These are phyloP conservation scores for Protonemura montana DNA, from an alignment of 2,888 invertebrate species.

Conservation along the genomic window DNA sequence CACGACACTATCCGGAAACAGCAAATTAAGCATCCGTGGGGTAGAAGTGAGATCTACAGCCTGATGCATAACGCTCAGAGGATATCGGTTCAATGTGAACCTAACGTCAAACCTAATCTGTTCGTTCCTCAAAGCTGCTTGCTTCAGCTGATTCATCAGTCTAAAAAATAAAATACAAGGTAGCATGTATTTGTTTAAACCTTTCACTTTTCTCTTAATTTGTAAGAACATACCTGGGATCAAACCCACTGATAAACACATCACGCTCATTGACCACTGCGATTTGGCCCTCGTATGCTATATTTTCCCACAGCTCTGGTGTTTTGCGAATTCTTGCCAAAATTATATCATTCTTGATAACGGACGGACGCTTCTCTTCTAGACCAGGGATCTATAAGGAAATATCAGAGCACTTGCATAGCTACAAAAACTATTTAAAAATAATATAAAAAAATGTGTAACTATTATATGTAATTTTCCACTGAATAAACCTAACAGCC, in stretches of 20 bases:
- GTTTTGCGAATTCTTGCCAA: constrained; percentile 51
- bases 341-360: constrained; percentile 55
- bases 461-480: too few relatives aligned
- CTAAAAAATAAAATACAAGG: constrained; percentile 16
- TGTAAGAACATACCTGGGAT: constrained; percentile 42
- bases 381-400: constrained; percentile 56
- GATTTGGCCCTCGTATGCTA: constrained; percentile 46
- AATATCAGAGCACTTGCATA: constrained; percentile 5
- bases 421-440: too few relatives aligned
- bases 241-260: constrained; percentile 44
- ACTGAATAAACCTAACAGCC: too few relatives aligned
- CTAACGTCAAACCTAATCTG: constrained; percentile 52
- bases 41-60: constrained; percentile 53
- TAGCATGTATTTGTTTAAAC: constrained; percentile 1
- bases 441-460: too few relatives aligned
- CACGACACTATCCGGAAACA: constrained; percentile 52
- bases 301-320: neutral
- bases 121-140: constrained; percentile 4
- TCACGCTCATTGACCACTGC: constrained; percentile 39
- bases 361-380: constrained; percentile 57
- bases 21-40: constrained; percentile 51
- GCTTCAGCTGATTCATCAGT: neutral
- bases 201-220: neutral
- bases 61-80: constrained; percentile 55
- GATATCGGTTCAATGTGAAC: constrained; percentile 55